Percentiles rank a stretch among this genome's conserved stretches.
Conservation (phyloP, 2,888 invertebrate genomes). For the Lasioglossum vierecki region DNA sequence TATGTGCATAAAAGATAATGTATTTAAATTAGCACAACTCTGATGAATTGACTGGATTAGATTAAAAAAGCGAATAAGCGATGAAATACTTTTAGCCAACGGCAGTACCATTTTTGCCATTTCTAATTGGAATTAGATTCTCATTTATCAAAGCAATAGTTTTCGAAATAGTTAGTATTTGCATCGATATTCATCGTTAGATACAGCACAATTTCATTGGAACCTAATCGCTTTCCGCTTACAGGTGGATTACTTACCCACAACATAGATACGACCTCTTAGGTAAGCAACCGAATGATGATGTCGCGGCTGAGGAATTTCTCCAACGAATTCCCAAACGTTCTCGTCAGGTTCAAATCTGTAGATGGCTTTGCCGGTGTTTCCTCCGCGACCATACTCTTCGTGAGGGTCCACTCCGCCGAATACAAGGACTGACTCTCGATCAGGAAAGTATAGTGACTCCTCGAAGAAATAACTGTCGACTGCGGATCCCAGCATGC, state of each 20-base stretch:
- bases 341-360: slow-evolving; percentile 87
- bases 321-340: slow-evolving; percentile 88
- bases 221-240: not conserved
- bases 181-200: too few relatives aligned
- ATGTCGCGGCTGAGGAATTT: slow-evolving; percentile 89
- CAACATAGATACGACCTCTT: slow-evolving; percentile 88
- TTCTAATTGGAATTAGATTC: not conserved
- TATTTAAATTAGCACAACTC: too few relatives aligned
- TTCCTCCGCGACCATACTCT: slow-evolving; percentile 85
- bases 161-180: not conserved
- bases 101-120: not conserved
- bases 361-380: slow-evolving; percentile 87
- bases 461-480: slow-evolving; percentile 85
- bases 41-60: too few relatives aligned
- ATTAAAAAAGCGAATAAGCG: not conserved
- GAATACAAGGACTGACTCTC: slow-evolving; percentile 88
- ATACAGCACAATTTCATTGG: too few relatives aligned
- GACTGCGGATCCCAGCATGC: slow-evolving; percentile 58
- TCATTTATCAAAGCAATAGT: not conserved
- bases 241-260: slow-evolving; percentile 84
- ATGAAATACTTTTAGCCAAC: not conserved
- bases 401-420: slow-evolving; percentile 89
- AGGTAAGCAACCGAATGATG: slow-evolving; percentile 88
- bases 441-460: slow-evolving; percentile 86
- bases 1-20: too few relatives aligned